Conservation (phyloP, 2,888 invertebrate species). For the Aphidius colemani region DNA sequence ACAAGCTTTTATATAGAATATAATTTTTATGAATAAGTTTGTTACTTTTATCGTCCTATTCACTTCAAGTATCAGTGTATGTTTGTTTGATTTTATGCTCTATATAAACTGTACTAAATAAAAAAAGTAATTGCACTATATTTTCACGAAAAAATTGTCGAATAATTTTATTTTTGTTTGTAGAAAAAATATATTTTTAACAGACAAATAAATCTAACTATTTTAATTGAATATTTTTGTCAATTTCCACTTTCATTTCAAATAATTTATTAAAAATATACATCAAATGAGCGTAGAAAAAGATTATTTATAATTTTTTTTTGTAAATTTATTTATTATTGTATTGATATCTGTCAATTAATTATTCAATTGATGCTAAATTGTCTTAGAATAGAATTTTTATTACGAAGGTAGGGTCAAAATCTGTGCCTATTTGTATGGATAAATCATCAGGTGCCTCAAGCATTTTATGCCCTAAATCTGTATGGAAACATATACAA, state of each 20-base stretch:
- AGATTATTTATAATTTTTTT: too few relatives aligned
- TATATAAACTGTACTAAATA: not conserved
- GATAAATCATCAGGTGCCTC: not conserved
- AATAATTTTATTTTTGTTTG: too few relatives aligned
- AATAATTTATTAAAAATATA: too few relatives aligned
- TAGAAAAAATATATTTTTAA: too few relatives aligned
- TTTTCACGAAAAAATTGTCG: not conserved
- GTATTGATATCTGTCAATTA: too few relatives aligned
- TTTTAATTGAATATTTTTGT: too few relatives aligned
- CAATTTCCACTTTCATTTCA: too few relatives aligned
- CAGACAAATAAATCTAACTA: too few relatives aligned
- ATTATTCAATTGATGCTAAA: too few relatives aligned
- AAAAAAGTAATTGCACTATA: not conserved
- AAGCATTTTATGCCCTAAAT: not conserved
- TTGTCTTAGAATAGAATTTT: too few relatives aligned
- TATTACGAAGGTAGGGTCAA: conserved; percentile 1
- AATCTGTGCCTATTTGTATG: not conserved
- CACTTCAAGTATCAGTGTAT: conserved; percentile 10
- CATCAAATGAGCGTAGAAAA: too few relatives aligned
- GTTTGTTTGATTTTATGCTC: not conserved
- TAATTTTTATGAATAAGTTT: conserved; percentile 49
- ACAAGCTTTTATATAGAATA: conserved; percentile 26
- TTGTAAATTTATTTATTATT: too few relatives aligned
- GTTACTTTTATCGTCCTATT: conserved; percentile 43
- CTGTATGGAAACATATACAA: not conserved